These are phyloP conservation scores for Nothobranchius furzeri DNA, from an alignment of 2,113 vertebrate genomes.

Conservation along the genomic window DNA sequence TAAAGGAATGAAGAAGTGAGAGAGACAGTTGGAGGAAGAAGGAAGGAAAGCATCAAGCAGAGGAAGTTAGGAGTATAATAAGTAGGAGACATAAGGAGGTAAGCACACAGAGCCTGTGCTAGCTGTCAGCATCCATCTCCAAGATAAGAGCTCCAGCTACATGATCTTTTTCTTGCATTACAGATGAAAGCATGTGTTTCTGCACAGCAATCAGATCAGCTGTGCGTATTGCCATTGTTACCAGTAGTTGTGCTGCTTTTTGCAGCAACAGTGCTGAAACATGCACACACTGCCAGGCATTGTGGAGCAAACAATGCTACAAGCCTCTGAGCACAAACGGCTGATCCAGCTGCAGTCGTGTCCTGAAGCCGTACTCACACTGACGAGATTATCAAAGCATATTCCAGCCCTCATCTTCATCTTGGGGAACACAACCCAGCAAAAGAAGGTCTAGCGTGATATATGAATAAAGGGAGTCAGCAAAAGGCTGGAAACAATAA, in stretches of 20 bases:
- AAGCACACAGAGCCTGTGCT: slow-evolving; percentile 31
- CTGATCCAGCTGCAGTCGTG: slow-evolving; percentile 52
- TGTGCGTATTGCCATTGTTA: slow-evolving; percentile 51
- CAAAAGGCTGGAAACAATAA: not conserved
- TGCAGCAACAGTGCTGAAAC: slow-evolving; percentile 46
- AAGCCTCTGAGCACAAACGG: slow-evolving; percentile 56
- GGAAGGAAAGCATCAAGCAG: slow-evolving; percentile 16
- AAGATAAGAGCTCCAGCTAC: slow-evolving; percentile 63
- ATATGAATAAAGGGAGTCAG: not conserved
- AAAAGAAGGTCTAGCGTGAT: slow-evolving; percentile 28
- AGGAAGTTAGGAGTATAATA: not conserved
- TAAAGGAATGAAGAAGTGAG: not conserved
- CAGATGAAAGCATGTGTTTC: slow-evolving; percentile 47
- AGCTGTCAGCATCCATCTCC: slow-evolving; percentile 58
- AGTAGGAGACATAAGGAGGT: slow-evolving; percentile 5
- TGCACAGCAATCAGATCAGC: slow-evolving; percentile 61
- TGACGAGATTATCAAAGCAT: slow-evolving; percentile 58
- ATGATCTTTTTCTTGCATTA: slow-evolving; percentile 60
- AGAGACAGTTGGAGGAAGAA: slow-evolving; percentile 13
- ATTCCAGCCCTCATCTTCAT: slow-evolving; percentile 41
- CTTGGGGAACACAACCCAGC: slow-evolving; percentile 18
- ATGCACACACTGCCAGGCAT: slow-evolving; percentile 53
- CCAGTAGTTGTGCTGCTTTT: slow-evolving; percentile 48
- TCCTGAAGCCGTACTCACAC: slow-evolving; percentile 46
- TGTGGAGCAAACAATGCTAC: slow-evolving; percentile 67